Evolutionary conservation across 2,113 vertebrate genomes (phyloP).

Genomic region (Oxygymnocypris stewartii): DNA sequence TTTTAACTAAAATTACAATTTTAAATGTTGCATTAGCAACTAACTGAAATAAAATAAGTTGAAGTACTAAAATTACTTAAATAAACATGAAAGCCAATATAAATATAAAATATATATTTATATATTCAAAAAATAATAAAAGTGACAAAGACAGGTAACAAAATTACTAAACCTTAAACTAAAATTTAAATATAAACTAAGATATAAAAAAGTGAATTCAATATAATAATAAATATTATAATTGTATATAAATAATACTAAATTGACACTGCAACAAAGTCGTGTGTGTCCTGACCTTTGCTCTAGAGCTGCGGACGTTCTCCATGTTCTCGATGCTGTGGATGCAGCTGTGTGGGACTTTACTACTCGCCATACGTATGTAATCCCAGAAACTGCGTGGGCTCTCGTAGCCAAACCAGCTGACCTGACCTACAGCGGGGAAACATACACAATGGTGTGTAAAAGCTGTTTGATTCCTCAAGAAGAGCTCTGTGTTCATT

Average conservation of each 20-base stretch:
- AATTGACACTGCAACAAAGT: background rate
- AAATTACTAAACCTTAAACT: background rate
- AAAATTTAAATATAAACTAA: background rate
- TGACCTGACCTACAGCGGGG: slow-evolving; percentile 85
- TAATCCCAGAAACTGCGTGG: slow-evolving; percentile 98
- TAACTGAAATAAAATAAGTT: background rate
- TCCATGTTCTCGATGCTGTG: slow-evolving; percentile 99
- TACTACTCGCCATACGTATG: slow-evolving; percentile 86
- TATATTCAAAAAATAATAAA: background rate
- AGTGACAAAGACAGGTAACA: background rate
- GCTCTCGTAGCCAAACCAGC: slow-evolving; percentile 96
- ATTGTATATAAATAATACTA: background rate
- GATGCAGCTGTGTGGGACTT: slow-evolving; percentile 94
- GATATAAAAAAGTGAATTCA: background rate
- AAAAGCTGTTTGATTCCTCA: background rate
- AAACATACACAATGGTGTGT: background rate
- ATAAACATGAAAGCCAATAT: background rate
- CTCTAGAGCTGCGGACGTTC: slow-evolving; percentile 89
- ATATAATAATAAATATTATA: background rate
- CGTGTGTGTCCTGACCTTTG: slow-evolving; percentile 79
- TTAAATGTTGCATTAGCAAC: background rate
- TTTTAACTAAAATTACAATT: background rate
- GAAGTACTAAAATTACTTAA: background rate
- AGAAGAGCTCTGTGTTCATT: background rate
- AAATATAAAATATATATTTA: background rate